These are phyloP conservation scores for Lamprologus callipterus DNA, from an alignment of 2,113 vertebrate genomes.

Conservation along the genomic window DNA sequence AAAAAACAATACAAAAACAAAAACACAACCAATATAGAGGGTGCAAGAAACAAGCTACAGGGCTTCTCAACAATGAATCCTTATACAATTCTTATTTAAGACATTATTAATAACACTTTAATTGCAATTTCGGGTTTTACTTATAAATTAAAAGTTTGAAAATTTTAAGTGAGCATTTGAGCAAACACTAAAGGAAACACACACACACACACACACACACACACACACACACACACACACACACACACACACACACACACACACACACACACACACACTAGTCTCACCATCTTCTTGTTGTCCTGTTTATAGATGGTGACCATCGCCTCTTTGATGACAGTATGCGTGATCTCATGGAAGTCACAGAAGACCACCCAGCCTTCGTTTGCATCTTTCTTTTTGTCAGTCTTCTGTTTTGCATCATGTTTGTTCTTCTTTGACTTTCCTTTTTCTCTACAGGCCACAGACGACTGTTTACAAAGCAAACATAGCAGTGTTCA, in stretches of 20 bases:
- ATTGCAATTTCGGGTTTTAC: neutral
- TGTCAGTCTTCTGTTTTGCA: conserved; percentile 72
- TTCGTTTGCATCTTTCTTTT: conserved; percentile 67
- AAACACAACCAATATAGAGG: neutral
- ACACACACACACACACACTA: neutral
- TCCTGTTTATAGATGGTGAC: conserved; percentile 91
- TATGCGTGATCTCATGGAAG: conserved; percentile 92
- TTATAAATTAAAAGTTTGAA: neutral
- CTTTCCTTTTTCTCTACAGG: conserved; percentile 80
- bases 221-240: neutral
- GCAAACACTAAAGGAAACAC: neutral
- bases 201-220: neutral
- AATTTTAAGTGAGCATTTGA: neutral
- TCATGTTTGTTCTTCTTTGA: conserved; percentile 80
- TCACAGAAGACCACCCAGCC: conserved; percentile 85
- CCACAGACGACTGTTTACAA: conserved; percentile 55
- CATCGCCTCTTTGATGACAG: conserved; percentile 80
- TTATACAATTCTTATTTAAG: neutral
- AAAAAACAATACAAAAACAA: neutral
- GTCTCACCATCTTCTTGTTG: conserved; percentile 88
- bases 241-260: neutral
- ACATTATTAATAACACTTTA: neutral
- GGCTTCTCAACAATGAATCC: neutral
- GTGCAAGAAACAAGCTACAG: neutral
- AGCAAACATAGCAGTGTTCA: neutral